These are phyloP conservation scores for Coelogynopora nodosa DNA, from an alignment of 2,888 invertebrate species.

Conservation along the genomic window DNA sequence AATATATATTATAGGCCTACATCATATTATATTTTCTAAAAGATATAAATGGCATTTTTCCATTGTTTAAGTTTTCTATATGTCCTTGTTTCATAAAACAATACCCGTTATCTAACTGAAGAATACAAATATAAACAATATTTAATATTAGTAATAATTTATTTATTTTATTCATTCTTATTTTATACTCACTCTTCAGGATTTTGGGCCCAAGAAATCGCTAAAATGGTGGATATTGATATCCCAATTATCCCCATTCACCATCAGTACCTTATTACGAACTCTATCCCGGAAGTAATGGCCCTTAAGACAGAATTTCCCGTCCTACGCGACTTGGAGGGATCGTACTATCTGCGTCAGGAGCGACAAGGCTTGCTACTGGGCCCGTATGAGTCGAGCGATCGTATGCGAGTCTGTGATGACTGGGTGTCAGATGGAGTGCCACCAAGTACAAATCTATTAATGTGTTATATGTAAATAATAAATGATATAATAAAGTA, in stretches of 20 bases:
- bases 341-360: constrained; percentile 62
- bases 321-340: constrained; percentile 62
- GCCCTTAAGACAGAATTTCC: constrained; percentile 56
- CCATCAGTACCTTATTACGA: constrained; percentile 63
- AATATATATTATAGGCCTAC: too few relatives aligned
- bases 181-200: constrained; percentile 54
- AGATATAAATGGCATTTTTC: too few relatives aligned
- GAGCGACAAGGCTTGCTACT: constrained; percentile 60
- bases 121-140: not conserved
- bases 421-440: constrained; percentile 56
- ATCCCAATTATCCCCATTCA: constrained; percentile 62
- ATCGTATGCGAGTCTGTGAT: constrained; percentile 59
- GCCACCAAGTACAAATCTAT: constrained; percentile 29
- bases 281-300: constrained; percentile 54
- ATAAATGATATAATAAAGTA: too few relatives aligned
- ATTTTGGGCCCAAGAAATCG: constrained; percentile 63
- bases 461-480: too few relatives aligned
- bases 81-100: too few relatives aligned
- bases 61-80: too few relatives aligned
- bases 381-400: constrained; percentile 61
- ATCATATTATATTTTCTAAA: too few relatives aligned
- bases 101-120: not conserved
- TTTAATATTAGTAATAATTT: not conserved
- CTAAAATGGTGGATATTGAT: constrained; percentile 56
- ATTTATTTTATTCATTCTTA: not conserved